Conservation (phyloP, 2,797 vertebrate genomes). For the Gallinago stenura region DNA sequence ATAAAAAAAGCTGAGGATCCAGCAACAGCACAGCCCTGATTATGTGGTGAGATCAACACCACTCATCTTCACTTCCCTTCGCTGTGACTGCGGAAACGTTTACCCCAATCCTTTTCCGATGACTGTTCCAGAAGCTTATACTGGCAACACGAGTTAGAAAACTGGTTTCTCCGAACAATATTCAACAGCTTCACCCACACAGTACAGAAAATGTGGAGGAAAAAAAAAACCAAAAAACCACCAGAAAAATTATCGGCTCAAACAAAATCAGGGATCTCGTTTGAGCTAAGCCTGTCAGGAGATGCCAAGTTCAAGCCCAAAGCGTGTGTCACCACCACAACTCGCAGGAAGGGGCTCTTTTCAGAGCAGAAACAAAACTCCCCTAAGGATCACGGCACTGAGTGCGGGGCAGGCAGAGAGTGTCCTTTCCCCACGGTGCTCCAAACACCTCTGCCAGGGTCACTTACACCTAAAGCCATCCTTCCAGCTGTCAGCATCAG, state of each 20-base stretch:
- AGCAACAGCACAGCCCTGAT: background rate
- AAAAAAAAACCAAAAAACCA: background rate
- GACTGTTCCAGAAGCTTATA: background rate
- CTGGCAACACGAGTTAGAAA: background rate
- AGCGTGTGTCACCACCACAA: background rate
- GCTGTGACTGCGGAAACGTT: background rate
- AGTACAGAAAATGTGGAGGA: background rate
- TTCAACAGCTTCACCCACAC: background rate
- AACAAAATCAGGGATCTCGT: background rate
- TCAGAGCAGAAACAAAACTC: background rate
- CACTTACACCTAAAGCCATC: background rate
- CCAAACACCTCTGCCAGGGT: background rate
- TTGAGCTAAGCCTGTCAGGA: background rate
- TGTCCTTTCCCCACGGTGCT: background rate
- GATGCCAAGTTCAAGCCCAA: background rate
- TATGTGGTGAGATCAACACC: background rate
- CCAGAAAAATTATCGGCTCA: background rate
- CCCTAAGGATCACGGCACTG: accelerated
- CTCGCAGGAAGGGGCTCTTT: background rate
- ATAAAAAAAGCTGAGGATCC: background rate
- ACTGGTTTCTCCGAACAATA: background rate
- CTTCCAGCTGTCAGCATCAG: background rate
- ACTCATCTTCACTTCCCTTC: background rate
- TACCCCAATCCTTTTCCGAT: background rate
- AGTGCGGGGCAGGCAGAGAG: background rate